Base-by-base conservation (phyloP, 2,888 invertebrate species). In the Drosophila austrosaltans region DNA sequence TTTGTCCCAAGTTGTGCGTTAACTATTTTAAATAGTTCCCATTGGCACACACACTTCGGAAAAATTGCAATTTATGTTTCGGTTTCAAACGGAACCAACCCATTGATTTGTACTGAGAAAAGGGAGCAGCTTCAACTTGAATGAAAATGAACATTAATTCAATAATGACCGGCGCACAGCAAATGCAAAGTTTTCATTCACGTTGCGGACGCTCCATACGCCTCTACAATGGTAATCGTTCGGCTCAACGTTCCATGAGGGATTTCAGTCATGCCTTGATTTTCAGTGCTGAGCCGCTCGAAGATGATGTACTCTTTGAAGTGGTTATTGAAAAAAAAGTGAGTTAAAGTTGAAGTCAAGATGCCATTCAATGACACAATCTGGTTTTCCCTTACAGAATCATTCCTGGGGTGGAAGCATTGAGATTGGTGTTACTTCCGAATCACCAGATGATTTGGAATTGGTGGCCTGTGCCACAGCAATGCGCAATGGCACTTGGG, bases 221-320 rank as follows among this genome's bases (percentile, higher is more conserved):
- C 78, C 94, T 98, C 81, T 94, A 96, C 67, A 97, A 98, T 93
- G 95, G 96, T 82, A 96, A 96, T 92, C 94, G 95, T 71, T 97
- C 97, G 36, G 97, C 97, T 20, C 94, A 95, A 73, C 93, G 97
- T 83, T 95, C 95, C 90, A 95, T 95, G 85, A 95, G 96, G 65
- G 97, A 97, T 91, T 97, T 96, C 90, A 97, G 97, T 92, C 96
- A 97, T 93, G 97, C 97, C n/a, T 93, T 98, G 77, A 97, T 97
- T 30, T 94, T 98, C 78, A 96, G 97, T 87, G 95, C 95, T 4
- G 95, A 96, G 81, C 96, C 97, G 3, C 93, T 98, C 32, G 93
- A 94, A 72, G 96, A 97, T 91, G 96, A 97, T 93, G 94, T 96
- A 75, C 93, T 97, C 66, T 98, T 98, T 91, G 97, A 97, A 94